Conservation (phyloP, 1,140 invertebrate species). For the Drosophila jambulina region DNA sequence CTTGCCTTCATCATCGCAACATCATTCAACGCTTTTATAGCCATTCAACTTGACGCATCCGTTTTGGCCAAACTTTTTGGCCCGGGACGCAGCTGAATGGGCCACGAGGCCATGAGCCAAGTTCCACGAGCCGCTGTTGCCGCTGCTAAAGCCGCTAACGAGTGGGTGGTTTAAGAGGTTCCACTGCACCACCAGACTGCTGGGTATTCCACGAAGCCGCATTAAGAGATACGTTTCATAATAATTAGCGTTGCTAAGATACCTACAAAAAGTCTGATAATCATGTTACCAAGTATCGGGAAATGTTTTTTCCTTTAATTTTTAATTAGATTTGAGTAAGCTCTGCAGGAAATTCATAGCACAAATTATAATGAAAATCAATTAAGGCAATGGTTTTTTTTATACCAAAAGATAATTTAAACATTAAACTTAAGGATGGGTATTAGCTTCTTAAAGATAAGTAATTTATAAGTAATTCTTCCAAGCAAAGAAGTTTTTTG, state of each 20-base stretch:
- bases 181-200: not conserved
- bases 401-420: not conserved
- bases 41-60: conserved; percentile 79
- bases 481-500: too few species aligned
- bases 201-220: not conserved
- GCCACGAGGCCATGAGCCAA: conserved; percentile 28
- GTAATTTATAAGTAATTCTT: too few species aligned
- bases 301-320: not conserved
- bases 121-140: conserved; percentile 24
- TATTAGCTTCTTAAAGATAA: not conserved
- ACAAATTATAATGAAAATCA: too few species aligned
- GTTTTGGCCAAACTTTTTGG: conserved; percentile 74
- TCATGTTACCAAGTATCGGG: not conserved
- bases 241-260: not conserved
- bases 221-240: not conserved
- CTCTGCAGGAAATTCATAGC: too few species aligned
- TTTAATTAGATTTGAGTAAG: not conserved
- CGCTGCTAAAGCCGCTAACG: conserved; percentile 23
- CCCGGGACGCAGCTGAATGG: conserved; percentile 43
- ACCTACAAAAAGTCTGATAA: not conserved
- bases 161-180: conserved; percentile 40
- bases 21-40: conserved; percentile 80
- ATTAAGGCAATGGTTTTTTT: not conserved
- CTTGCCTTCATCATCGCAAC: conserved; percentile 46
- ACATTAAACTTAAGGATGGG: not conserved